Base-by-base conservation (phyloP, 2,113 vertebrate species). In the Oenanthe oenanthe region DNA sequence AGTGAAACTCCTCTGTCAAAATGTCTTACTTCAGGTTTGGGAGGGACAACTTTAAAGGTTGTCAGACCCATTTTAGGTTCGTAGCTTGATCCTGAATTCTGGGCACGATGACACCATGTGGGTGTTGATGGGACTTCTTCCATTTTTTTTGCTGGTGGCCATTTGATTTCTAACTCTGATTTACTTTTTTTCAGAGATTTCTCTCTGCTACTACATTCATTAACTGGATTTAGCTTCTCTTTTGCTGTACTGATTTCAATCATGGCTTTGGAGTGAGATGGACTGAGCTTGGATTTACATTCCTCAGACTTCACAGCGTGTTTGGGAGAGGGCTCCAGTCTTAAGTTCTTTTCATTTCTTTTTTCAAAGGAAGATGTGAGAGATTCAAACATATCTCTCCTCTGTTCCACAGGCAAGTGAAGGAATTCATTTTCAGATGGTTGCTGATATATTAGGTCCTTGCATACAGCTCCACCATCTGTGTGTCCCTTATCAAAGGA, bases 1-100 rank as follows among this genome's bases (percentile, higher is more conserved):
- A 98, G 67, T 12, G 98, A 98, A 38, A 88, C 97, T 12, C 93
- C 96, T 84, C 97, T 97, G 50, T 96, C 96, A 1, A 98, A 97
- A 45, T 96, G 96, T 53, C 85, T 95, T 72, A 97, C 88, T 68
- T 98, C 93, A 1, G 98, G 98, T 85, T 99, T 99, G 9, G 98
- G 98, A 75, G 99, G 99, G 42, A 99, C 95, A 58, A 99, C 98
- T 57, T 99, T 99, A 92, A 99, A 99, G 0, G 99, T 99, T 31
- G 98, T 99, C 97, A 99, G 97, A 53, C 99, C 99, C 24, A 98
- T 97, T 82, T 98, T 98, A 32, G 98, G 98, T 38, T 98, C 97
- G 0, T 96, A 97, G 65, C 68, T 97, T 40, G 98, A 96, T 51
- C 97, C 98, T 85, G 97, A 95, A 77, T 96, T 89, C 20, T 98